Base-by-base conservation (phyloP, 2,113 vertebrate species). In the Neoarius graeffei region DNA sequence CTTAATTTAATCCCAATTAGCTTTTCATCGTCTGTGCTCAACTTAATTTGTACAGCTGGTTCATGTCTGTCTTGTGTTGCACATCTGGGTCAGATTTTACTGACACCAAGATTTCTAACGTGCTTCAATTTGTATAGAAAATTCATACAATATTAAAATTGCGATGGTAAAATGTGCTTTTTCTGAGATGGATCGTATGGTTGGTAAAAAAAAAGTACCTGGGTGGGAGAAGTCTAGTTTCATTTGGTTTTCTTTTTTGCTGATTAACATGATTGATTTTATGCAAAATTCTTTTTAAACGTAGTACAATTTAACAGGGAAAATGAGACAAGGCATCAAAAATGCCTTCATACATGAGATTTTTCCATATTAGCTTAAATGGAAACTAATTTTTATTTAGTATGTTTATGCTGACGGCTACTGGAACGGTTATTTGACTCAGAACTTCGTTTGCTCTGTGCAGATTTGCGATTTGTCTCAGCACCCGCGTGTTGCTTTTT, bases 401-500 rank as follows among this genome's bases (percentile, higher is more conserved):
- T 9, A 13, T 15, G 57, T 48, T 54, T 57, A 25, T 81, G 64
- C 17, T 85, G 71, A 62, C 23, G 79, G 50, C 69, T 76, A 19
- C 54, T 50, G 60, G 69, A 54, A 35, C 85, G 50, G 30, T 83
- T 85, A 30, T 7, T 83, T 19, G 52, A 50, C 13, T 90, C 87
- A 25, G 76, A 60, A 77, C 57, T 60, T 84, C 15, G 73, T 59
- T 77, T 87, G 67, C 13, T 20, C 1, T 69, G 85, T 4, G 81
- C 5, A 25, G 85, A 50, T 81, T 64, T 77, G 76, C 71, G 83
- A 7, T 67, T 25, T 15, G 81, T 7, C 6, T 84, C 82, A 10
- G 62, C 19, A 8, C 85, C 50, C 4, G 62, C 48, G 60, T 81
- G 85, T 13, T 42, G 82, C 71, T 90, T 90, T 71, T 52, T 66